Evolutionary conservation across 2,888 invertebrate species (phyloP).

Genomic region (Dusona sp.): DNA sequence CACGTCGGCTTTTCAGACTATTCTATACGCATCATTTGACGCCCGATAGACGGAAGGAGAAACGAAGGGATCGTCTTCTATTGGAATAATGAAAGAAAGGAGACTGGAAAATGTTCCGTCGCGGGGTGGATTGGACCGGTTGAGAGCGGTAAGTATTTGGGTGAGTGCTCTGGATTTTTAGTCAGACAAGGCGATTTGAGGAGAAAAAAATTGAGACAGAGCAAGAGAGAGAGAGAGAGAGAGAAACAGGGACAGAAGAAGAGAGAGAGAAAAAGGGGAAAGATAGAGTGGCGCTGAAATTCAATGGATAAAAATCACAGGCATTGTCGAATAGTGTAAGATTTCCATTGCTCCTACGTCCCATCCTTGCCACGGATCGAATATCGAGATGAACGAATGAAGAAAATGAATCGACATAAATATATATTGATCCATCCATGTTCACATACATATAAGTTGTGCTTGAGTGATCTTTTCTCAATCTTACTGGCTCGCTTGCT

Average conservation of each 20-base stretch:
- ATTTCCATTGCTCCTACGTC: slow-evolving; percentile 33
- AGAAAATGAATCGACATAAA: slow-evolving; percentile 77
- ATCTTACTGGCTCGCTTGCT: slow-evolving; percentile 46
- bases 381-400: slow-evolving; percentile 69
- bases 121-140: slow-evolving; percentile 54
- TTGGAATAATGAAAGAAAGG: slow-evolving; percentile 25
- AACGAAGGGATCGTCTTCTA: slow-evolving; percentile 53
- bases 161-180: slow-evolving; percentile 56
- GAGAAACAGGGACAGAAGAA: not conserved
- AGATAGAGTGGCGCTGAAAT: slow-evolving; percentile 73
- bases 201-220: slow-evolving; percentile 25
- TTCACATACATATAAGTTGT: not conserved
- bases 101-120: slow-evolving; percentile 48
- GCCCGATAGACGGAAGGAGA: slow-evolving; percentile 79
- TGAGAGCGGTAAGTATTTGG: slow-evolving; percentile 51
- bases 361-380: not conserved
- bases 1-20: slow-evolving; percentile 78
- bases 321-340: slow-evolving; percentile 76
- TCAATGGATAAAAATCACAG: slow-evolving; percentile 83
- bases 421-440: not conserved
- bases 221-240: slow-evolving; percentile 23
- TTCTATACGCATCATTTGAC: slow-evolving; percentile 84
- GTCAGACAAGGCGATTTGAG: slow-evolving; percentile 56
- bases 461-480: slow-evolving; percentile 4
- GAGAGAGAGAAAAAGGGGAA: slow-evolving; percentile 3